Evolutionary conservation across 2,113 vertebrate genomes (phyloP).

Genomic region (Lycocorax pyrrhopterus): DNA sequence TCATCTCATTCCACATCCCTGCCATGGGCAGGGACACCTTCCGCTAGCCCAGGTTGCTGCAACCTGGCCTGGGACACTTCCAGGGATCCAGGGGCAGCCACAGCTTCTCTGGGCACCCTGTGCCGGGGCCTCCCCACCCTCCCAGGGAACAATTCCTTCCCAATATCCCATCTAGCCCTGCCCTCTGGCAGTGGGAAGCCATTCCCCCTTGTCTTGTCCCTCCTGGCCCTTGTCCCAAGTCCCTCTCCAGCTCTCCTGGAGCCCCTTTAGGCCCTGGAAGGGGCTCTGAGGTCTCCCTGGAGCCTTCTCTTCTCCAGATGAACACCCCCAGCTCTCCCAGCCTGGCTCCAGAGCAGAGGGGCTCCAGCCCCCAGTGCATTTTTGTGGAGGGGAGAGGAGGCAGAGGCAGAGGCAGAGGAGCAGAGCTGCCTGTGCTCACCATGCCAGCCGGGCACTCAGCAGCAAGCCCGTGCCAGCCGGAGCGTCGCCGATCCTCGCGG

Average conservation of each 20-base stretch:
- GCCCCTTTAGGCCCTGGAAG: rapidly evolving
- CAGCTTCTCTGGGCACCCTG: not conserved
- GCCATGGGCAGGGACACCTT: not conserved
- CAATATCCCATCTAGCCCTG: rapidly evolving
- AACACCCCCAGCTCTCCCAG: not conserved
- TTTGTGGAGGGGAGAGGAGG: not conserved
- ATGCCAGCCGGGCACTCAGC: rapidly evolving
- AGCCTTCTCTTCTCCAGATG: not conserved
- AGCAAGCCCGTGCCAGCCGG: rapidly evolving
- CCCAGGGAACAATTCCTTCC: not conserved
- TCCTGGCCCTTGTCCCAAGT: not conserved
- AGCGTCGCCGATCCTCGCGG: rapidly evolving
- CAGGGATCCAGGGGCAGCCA: not conserved
- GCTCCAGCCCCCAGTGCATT: rapidly evolving
- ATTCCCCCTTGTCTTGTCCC: rapidly evolving
- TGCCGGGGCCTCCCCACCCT: not conserved
- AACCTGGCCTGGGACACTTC: rapidly evolving
- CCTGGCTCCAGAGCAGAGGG: not conserved
- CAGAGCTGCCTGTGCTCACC: rapidly evolving
- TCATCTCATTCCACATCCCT: too few species aligned
- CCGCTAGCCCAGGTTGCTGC: rapidly evolving
- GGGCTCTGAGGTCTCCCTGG: rapidly evolving
- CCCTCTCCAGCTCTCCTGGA: not conserved
- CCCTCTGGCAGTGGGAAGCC: not conserved
- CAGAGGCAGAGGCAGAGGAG: not conserved